Evolutionary conservation across 1,140 invertebrate genomes (phyloP).

Genomic region (Anadara kagoshimensis): DNA sequence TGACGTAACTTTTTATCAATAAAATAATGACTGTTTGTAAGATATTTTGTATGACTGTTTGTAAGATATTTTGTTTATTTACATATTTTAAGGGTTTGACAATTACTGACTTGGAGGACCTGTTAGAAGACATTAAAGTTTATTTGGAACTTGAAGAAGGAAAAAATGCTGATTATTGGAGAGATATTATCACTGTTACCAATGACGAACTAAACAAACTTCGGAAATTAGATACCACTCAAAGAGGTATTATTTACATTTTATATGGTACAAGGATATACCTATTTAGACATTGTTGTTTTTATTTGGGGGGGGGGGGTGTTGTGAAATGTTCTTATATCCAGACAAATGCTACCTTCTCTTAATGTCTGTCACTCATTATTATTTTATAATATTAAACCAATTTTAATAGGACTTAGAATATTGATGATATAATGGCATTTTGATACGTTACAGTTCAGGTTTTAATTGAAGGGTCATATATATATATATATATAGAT

Average conservation of each 20-base stretch:
- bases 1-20: no score
- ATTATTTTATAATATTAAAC: no score
- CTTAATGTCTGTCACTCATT: no score
- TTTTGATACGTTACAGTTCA: no score
- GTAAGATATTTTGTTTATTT: neutral
- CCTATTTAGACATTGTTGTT: neutral
- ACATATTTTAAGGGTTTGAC: conserved; percentile 81
- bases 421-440: no score
- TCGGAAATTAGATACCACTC: conserved; percentile 80
- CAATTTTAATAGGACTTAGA: no score
- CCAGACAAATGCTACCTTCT: neutral
- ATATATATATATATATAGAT: no score
- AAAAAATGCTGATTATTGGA: conserved; percentile 96
- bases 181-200: conserved; percentile 96
- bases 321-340: no score
- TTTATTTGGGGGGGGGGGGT: no score
- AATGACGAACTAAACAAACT: conserved; percentile 94
- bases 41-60: no score
- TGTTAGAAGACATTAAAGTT: conserved; percentile 96
- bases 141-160: conserved; percentile 79
- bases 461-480: no score
- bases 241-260: conserved; percentile 46
- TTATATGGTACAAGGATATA: neutral
- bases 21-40: no score
- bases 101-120: conserved; percentile 95